phyloP scores from a whole-genome alignment of 2,113 vertebrate species.

The Sprattus sprattus region DNA sequence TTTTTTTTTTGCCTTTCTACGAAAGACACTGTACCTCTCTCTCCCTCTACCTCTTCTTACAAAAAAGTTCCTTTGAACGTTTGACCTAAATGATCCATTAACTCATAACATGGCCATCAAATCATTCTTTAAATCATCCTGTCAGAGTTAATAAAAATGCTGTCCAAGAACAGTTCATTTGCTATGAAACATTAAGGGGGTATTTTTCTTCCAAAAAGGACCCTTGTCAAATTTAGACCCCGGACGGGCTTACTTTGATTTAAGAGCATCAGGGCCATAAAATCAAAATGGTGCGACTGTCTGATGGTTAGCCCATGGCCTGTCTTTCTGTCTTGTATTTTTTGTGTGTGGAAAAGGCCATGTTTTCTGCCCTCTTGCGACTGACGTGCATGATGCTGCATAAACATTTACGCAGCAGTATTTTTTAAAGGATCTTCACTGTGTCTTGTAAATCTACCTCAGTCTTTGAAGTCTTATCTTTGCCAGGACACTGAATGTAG shows the following conservation, averaged over 20 bases:
- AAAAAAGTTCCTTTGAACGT: slow-evolving; percentile 3
- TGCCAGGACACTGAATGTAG: slow-evolving; percentile 40
- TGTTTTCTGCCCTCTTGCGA: slow-evolving; percentile 49
- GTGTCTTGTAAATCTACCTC: slow-evolving; percentile 71
- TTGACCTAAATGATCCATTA: slow-evolving; percentile 15
- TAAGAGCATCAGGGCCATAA: not conserved
- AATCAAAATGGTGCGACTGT: slow-evolving; percentile 31
- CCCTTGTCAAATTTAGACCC: slow-evolving; percentile 5
- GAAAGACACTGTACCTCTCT: not conserved
- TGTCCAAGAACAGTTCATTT: not conserved
- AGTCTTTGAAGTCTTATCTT: slow-evolving; percentile 75
- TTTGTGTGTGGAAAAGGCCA: slow-evolving; percentile 25
- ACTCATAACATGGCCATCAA: slow-evolving; percentile 12
- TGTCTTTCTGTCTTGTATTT: not conserved
- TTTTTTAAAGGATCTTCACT: slow-evolving; percentile 68
- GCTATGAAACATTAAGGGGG: not conserved
- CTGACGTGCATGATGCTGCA: slow-evolving; percentile 64
- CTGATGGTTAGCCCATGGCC: slow-evolving; percentile 49
- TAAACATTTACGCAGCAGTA: slow-evolving; percentile 76
- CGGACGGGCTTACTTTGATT: slow-evolving; percentile 1
- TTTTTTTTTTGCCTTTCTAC: not conserved
- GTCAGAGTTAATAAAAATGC: slow-evolving; percentile 5
- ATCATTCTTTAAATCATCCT: slow-evolving; percentile 6
- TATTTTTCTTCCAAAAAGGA: slow-evolving; percentile 9
- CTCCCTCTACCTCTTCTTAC: not conserved